Percentiles rank a stretch among this genome's conserved stretches.
Conservation (phyloP, 2,797 vertebrate species). For the Cyclura pinguis region DNA sequence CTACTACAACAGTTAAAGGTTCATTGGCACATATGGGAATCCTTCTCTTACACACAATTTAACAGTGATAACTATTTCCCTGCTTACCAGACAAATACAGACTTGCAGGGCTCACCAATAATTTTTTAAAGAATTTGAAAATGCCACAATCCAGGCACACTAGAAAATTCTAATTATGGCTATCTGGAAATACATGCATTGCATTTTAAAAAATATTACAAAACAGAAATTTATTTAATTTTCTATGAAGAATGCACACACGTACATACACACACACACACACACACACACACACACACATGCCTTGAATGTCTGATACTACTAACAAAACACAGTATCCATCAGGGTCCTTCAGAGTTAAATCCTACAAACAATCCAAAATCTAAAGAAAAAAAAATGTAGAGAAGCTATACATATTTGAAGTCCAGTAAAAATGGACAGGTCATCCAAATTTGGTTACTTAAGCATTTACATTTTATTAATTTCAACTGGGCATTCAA, state of each 20-base stretch:
- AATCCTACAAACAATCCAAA: background rate
- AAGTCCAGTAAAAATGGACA: background rate
- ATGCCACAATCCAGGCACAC: background rate
- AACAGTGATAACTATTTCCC: background rate
- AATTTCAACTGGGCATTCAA: background rate
- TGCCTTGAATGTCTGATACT: background rate
- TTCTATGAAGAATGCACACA: background rate
- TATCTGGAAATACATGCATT: background rate
- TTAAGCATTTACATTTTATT: background rate
- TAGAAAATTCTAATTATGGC: constrained; percentile 2
- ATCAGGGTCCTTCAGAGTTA: background rate
- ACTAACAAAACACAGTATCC: background rate
- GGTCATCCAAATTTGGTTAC: background rate
- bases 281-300: background rate
- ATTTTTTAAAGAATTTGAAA: background rate
- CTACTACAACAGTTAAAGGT: background rate
- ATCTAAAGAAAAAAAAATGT: too few relatives aligned
- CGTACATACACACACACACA: background rate
- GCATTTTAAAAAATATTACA: background rate
- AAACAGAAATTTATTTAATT: background rate
- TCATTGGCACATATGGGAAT: background rate
- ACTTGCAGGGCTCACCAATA: background rate
- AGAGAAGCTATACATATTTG: background rate
- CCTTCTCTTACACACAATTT: background rate
- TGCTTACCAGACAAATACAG: background rate